Evolutionary conservation across 2,113 vertebrate species (phyloP), one percentile per base, ranked within the genome.

Genomic region (Megaceryle torquata): DNA sequence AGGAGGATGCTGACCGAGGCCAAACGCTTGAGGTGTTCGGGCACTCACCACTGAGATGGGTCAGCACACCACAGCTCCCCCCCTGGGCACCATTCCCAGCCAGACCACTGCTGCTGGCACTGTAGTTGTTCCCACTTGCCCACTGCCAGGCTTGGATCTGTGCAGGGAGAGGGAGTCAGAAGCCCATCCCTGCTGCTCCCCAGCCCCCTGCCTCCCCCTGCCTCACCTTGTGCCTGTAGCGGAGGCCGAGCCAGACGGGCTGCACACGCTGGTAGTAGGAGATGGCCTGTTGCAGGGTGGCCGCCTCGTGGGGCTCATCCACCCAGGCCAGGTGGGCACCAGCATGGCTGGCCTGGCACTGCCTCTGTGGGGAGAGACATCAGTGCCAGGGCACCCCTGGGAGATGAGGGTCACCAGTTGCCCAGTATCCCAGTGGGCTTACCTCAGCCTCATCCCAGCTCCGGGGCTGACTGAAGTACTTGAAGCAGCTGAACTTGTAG

Each of bases 361-460:
- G 87, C 1, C 53, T 60, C 98, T 98, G 93, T 1, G 1, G 88
- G 63, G 76, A 86, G 7, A 90, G 19, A 19, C 4, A 0, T 54
- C 71, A 78, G 39, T 19, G 51, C n/a, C 3, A 0, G 61, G 31
- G 51, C 10, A 4, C 6, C 15, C 22, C 64, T 0, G 1, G 15
- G 59, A 43, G 4, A 33, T 0, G 1, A 16, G 22, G 1, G 0
- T 10, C 31, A 15, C 37, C 0, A 2, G 5, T 33, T 7, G 4
- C 1, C 54, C 18, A 0, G 1, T 12, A 29, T 20, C 53, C 33
- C 2, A 0, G 19, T 0, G 4, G 11, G 29, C 95, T 97, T 93
- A 98, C 98, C 97, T 98, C 96, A 1, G 97, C 97, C 4, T 97
- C 94, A 0, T 95, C 68, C 97, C 97, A 98, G 51, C 2, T 97